Evolutionary conservation across 2,888 invertebrate genomes (phyloP), one percentile per base, ranked within the genome.

Genomic region (Carterocephalus palaemon): DNA sequence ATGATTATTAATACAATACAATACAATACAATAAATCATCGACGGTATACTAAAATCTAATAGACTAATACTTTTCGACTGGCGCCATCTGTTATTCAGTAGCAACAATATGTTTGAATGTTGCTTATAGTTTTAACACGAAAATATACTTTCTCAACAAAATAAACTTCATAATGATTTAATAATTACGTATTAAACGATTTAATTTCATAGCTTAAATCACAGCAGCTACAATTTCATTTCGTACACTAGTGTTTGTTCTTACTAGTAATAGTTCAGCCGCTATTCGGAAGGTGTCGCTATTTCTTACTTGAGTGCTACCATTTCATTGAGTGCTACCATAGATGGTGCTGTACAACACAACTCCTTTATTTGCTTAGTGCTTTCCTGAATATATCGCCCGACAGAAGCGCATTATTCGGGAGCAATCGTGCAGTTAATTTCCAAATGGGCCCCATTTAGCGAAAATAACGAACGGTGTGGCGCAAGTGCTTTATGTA

Each of bases 391-490:
- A 64, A 63, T 64, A 70, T 68, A 72, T 66, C 61, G 62, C 64
- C 64, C 60, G 60, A 64, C 64, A 68, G 60, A 59, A 57, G 61
- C 68, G 57, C 67, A 75, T 81, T 83, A 77, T 79, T 71, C 67
- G 66, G 65, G 70, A 73, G 78, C 75, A 80, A 80, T 80, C 72
- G 79, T 69, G 80, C 78, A 81, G 76, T 78, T 81, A 82, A 81
- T 82, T 80, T 78, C 67, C 64, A 75, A 81, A 83, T 80, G 73
- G 75, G 72, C 57, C n/a, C 67, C 77, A 81, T 82, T 83, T 79
- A 79, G 73, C 65, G 68, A 70, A 75, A 75, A 80, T 75, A 80
- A 78, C 70, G 71, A 70, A 72, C 64, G 64, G 53, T 60, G 63
- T 59, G 67, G 64, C 57, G 64, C 60, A 60, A 59, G 58, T 63